Conservation (phyloP, 2,888 invertebrate species). For the Venusia cambrica region DNA sequence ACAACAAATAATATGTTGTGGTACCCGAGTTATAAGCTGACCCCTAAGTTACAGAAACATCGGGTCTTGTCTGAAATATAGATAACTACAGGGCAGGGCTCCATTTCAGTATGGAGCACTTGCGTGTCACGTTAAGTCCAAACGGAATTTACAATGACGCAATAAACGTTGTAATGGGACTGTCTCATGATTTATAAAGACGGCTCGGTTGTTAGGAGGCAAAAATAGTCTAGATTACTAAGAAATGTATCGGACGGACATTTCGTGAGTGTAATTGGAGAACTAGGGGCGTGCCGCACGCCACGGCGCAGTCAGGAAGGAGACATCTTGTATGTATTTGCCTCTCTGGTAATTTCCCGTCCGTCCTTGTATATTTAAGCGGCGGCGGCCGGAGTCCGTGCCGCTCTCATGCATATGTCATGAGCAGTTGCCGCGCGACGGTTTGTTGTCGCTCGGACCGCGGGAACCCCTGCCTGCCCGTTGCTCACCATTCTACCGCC, state of each 20-base stretch:
- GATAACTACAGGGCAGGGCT: constrained; percentile 21
- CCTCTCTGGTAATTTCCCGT: constrained; percentile 70
- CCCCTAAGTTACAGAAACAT: constrained; percentile 8
- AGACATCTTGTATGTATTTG: constrained; percentile 74
- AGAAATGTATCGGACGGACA: constrained; percentile 55
- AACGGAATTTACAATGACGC: constrained; percentile 63
- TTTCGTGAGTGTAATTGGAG: constrained; percentile 71
- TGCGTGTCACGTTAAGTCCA: constrained; percentile 46
- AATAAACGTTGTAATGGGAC: constrained; percentile 54
- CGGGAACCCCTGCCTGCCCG: constrained; percentile 60
- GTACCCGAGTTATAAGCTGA: no score
- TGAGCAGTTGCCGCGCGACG: constrained; percentile 78
- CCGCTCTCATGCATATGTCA: constrained; percentile 79
- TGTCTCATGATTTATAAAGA: constrained; percentile 69
- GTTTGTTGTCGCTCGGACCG: constrained; percentile 76
- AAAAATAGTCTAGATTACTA: constrained; percentile 61
- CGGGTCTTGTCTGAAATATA: constrained; percentile 11
- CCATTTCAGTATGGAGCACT: constrained; percentile 35
- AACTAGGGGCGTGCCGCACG: constrained; percentile 60
- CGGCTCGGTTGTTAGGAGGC: constrained; percentile 47
- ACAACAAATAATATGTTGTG: no score
- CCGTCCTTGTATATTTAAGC: constrained; percentile 76
- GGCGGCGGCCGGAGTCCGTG: constrained; percentile 58
- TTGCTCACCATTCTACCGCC: constrained; percentile 42
- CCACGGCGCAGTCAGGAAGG: constrained; percentile 48